Evolutionary conservation across 2,888 invertebrate species (phyloP), one percentile per base, ranked within the genome.

Genomic region (Eumerus sabulonum): DNA sequence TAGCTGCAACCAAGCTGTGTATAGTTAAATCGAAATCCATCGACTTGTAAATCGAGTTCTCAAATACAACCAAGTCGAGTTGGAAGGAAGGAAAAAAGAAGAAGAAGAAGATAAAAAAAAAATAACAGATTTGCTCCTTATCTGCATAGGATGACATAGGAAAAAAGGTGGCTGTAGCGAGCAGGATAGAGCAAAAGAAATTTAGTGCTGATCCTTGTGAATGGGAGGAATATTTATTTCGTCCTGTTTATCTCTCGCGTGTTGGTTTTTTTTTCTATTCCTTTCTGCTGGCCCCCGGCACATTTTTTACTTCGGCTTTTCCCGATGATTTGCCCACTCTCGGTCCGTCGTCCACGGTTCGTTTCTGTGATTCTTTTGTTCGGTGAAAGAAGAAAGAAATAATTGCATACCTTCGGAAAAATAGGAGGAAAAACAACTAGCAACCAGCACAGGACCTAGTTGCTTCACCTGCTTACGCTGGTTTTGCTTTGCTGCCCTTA

Each of bases 371-470:
- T 68, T 14, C 47, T 50, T 53, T 68, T 63, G 60, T 50, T 74
- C 48, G 54, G 56, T 50, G 14, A 76, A 42, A 7, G 13, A 56
- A 63, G 57, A 72, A 77, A 72, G 71, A 54, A 77, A 73, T 77
- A 77, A 77, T 67, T 72, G 72, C 72, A 77, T 72, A 77, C 77
- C 73, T 68, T 72, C 73, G 73, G 73, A 63, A 57, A 66, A 67
- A 77, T 62, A 72, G 2, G 57, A 72, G 51, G 56, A 72, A 67
- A 67, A 67, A 62, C 57, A 72, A 51, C 60, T 56, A 66, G 62
- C 44, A 48, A 48, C 62, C 47, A 67, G 7, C 27, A 4, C 27
- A 7, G 27, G 27, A 27, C 27, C 27, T 27, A 27, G 27, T 27
- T 27, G 27, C 27, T 27, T 27, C 27, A 27, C 27, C 27, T 27